Conservation (phyloP, 2,113 vertebrate genomes). For the Eubucco bourcierii region DNA sequence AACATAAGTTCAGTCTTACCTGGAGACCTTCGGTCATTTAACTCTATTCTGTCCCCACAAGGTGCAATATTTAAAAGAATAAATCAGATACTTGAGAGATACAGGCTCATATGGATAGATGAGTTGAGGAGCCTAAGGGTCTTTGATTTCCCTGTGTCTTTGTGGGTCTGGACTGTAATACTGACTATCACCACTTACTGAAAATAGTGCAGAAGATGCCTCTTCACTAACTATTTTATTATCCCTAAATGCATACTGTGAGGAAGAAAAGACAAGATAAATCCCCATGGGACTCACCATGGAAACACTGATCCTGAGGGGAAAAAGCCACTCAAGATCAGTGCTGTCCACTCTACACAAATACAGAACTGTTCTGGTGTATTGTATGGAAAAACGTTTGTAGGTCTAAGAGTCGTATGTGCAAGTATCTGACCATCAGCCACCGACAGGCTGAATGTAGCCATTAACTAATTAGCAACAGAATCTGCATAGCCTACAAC, state of each 20-base stretch:
- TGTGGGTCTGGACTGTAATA: not conserved
- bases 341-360: not conserved
- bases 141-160: not conserved
- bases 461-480: conserved; percentile 46
- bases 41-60: not conserved
- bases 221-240: conserved; percentile 23
- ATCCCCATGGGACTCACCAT: conserved; percentile 17
- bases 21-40: not conserved
- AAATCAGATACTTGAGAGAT: not conserved
- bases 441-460: not conserved
- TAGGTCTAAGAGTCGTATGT: not conserved
- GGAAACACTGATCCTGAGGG: conserved; percentile 41
- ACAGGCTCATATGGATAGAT: not conserved
- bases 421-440: not conserved
- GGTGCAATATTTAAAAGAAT: not conserved
- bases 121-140: not conserved
- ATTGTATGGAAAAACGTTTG: conserved; percentile 1
- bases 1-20: not conserved
- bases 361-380: not conserved
- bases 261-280: conserved; percentile 41
- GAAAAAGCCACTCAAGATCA: conserved; percentile 39
- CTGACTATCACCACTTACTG: conserved; percentile 24
- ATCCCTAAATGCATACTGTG: not conserved
- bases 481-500: conserved; percentile 7
- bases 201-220: not conserved